Evolutionary conservation across 2,888 invertebrate species (phyloP).

Genomic region (Latrodectus hesperus): DNA sequence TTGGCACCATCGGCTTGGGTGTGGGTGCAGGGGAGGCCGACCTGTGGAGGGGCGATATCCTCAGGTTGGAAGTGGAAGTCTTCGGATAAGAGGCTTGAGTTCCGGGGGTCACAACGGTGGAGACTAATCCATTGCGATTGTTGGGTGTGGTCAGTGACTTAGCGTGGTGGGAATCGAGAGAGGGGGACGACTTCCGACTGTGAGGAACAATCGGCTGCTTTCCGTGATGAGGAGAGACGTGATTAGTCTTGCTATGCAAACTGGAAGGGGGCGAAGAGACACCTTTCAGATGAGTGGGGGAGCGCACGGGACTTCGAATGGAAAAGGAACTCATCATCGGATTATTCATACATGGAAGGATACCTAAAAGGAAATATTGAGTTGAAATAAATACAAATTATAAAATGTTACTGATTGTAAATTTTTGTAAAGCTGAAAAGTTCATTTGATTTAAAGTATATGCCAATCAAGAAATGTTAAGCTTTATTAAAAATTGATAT

Average conservation of each 20-base stretch:
- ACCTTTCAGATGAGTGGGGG: slow-evolving; percentile 1
- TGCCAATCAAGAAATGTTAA: too few species aligned
- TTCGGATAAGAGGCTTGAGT: slow-evolving; percentile 19
- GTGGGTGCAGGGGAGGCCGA: slow-evolving; percentile 27
- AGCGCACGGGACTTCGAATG: neutral
- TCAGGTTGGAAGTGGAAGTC: slow-evolving; percentile 8
- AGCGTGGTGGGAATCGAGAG: neutral
- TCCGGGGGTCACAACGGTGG: neutral
- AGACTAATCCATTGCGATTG: neutral
- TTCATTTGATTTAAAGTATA: too few species aligned
- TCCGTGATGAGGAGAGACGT: neutral
- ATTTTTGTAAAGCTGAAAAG: too few species aligned
- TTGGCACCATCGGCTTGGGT: slow-evolving; percentile 2
- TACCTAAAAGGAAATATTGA: neutral
- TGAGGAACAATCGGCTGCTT: neutral
- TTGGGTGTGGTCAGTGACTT: neutral
- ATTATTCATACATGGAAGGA: slow-evolving; percentile 1
- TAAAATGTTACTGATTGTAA: too few species aligned
- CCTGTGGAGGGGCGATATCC: slow-evolving; percentile 27
- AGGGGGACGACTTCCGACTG: neutral
- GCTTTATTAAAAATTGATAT: too few species aligned
- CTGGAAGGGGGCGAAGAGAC: slow-evolving; percentile 9
- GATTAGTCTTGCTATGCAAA: neutral
- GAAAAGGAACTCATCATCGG: neutral
- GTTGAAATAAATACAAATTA: too few species aligned